phyloP scores from a whole-genome alignment of 2,113 vertebrate genomes.

The Hippocampus zosterae region DNA sequence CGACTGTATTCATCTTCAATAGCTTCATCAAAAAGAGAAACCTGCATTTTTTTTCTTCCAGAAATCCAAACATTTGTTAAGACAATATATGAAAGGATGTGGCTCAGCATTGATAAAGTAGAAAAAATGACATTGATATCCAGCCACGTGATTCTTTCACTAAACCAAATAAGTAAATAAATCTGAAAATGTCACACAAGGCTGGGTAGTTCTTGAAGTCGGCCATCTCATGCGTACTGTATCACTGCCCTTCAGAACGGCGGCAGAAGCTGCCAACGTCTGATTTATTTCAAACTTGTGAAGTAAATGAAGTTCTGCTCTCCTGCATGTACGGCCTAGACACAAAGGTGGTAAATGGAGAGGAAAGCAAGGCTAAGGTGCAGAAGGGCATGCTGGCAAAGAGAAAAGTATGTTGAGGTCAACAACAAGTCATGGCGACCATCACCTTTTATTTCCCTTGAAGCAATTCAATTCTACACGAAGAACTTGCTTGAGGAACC shows the following conservation, averaged over 20 bases:
- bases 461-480: conserved; percentile 38
- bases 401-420: conserved; percentile 26
- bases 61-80: neutral
- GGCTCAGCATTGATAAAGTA: neutral
- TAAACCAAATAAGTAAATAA: too few species aligned
- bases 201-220: neutral
- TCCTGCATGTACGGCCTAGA: conserved; percentile 5
- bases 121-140: neutral
- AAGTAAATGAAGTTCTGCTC: conserved; percentile 20
- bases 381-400: too few species aligned
- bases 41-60: too few species aligned
- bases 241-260: conserved; percentile 5
- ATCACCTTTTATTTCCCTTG: conserved; percentile 29
- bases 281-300: conserved; percentile 12
- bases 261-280: conserved; percentile 4
- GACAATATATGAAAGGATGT: neutral
- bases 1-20: too few species aligned
- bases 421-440: conserved; percentile 33
- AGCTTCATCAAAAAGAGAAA: too few species aligned
- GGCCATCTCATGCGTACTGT: neutral
- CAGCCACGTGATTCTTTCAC: neutral
- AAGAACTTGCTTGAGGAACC: conserved; percentile 41
- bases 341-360: conserved; percentile 21
- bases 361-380: neutral
- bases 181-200: neutral